phyloP scores from a whole-genome alignment of 2,797 vertebrate genomes.

The Lepidocolaptes lacrymiger region DNA sequence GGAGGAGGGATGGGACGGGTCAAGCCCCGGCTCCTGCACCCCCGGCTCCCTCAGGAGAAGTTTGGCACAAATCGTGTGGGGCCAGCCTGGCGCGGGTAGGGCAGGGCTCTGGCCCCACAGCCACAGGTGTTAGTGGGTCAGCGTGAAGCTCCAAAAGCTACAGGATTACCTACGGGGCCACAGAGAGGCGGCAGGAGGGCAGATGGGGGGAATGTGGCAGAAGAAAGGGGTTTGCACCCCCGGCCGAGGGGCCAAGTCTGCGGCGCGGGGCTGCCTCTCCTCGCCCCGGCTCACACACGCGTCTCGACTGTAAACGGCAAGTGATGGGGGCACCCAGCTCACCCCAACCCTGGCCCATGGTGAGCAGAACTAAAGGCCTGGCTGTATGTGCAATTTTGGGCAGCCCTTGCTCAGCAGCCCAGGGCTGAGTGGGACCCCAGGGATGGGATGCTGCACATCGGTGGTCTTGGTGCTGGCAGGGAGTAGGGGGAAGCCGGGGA shows the following conservation, averaged over 20 bases:
- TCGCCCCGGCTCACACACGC: accelerated
- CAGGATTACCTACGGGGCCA: not conserved
- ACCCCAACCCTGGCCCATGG: not conserved
- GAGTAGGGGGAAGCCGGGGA: not conserved
- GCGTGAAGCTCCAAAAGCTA: constrained; percentile 13
- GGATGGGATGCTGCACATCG: accelerated
- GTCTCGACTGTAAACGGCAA: not conserved
- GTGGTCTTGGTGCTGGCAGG: not conserved
- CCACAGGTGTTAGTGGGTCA: not conserved
- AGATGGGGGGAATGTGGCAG: constrained; percentile 19
- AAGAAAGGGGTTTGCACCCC: constrained; percentile 19
- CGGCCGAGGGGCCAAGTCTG: not conserved
- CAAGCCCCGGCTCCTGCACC: not conserved
- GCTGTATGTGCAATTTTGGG: not conserved
- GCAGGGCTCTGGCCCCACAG: not conserved
- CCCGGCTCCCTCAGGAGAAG: not conserved
- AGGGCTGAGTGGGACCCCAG: accelerated
- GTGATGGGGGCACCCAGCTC: not conserved
- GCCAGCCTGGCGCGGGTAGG: not conserved
- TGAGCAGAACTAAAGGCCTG: not conserved
- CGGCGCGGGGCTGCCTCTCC: not conserved
- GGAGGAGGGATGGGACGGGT: not conserved
- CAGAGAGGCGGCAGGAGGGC: not conserved
- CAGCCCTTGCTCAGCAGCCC: not conserved
- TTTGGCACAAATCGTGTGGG: constrained; percentile 53